Conservation (phyloP, 2,888 invertebrate species). For the Invenusta paracnida region DNA sequence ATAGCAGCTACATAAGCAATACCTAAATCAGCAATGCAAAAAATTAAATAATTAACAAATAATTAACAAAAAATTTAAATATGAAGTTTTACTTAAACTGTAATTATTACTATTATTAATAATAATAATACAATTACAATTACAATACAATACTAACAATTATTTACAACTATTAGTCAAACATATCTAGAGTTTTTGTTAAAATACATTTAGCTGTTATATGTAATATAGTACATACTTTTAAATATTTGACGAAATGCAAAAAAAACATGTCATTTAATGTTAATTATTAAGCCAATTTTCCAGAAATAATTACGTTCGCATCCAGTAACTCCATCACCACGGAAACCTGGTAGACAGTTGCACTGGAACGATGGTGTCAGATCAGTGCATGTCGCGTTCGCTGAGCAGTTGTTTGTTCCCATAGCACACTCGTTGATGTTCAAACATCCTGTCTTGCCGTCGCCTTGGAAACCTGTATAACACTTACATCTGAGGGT, state of each 20-base stretch:
- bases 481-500: neutral
- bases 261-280: too few species aligned
- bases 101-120: too few species aligned
- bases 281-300: too few species aligned
- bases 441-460: neutral
- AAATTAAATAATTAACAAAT: too few species aligned
- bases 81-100: too few species aligned
- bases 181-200: too few species aligned
- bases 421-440: constrained; percentile 34
- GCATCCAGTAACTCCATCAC: constrained; percentile 20
- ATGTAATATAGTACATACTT: neutral
- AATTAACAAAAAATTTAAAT: too few species aligned
- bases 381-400: constrained; percentile 30
- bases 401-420: constrained; percentile 6
- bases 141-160: neutral
- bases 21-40: too few species aligned
- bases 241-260: too few species aligned
- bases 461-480: constrained; percentile 31
- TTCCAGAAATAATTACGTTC: too few species aligned
- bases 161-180: neutral
- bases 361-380: constrained; percentile 24
- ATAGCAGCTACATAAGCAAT: too few species aligned
- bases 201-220: neutral
- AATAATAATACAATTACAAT: too few species aligned
- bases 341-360: constrained; percentile 21